Evolutionary conservation across 53 echinoderm and acorn worm species (phyloP), one percentile per base, ranked within the genome.

Genomic region (Holothuria scabra): DNA sequence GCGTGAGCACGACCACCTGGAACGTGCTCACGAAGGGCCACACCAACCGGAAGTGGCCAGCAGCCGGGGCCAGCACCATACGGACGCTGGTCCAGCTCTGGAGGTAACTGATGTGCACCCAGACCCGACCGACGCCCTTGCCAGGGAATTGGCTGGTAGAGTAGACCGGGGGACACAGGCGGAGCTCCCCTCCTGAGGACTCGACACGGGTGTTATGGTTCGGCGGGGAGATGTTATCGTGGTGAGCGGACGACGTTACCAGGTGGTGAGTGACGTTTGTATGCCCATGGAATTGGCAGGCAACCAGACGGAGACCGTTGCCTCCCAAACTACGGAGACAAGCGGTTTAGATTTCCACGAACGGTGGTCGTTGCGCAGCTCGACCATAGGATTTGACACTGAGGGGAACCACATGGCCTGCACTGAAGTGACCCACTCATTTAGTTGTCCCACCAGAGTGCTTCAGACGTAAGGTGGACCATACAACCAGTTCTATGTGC

Each of bases 291-390:
- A 52, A 18, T 14, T 3, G 18, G 18, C 14, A 14, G 8, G 16
- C 52, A 16, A 60, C 61, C 12, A 60, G 5, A 25, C 25, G 25
- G 61, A 60, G 61, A 8, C 61, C 61, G 25, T n/a, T 8, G 61
- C 61, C 4, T 60, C 61, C 61, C 61, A 60, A 25, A 60, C 5
- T n/a, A 60, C 61, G 7, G 61, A 60, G 13, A 60, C 61, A 25
- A 60, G 61, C 61, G 61, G 61, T n/a, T 25, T 7, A 60, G 61
- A 60, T 60, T 60, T 60, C 12, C 61, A 60, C 25, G 61, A 60
- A 60, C 61, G 61, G 61, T 60, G 61, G 61, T 60, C 61, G 22
- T 60, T 60, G 25, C 61, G 61, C 61, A 60, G 61, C 61, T 23
- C 61, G 12, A 23, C 61, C 5, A 16, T 60, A 7, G 61, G 61